These are phyloP conservation scores for Ashinkailepas kermadecensis DNA, from an alignment of 2,888 invertebrate genomes.

Conservation along the genomic window DNA sequence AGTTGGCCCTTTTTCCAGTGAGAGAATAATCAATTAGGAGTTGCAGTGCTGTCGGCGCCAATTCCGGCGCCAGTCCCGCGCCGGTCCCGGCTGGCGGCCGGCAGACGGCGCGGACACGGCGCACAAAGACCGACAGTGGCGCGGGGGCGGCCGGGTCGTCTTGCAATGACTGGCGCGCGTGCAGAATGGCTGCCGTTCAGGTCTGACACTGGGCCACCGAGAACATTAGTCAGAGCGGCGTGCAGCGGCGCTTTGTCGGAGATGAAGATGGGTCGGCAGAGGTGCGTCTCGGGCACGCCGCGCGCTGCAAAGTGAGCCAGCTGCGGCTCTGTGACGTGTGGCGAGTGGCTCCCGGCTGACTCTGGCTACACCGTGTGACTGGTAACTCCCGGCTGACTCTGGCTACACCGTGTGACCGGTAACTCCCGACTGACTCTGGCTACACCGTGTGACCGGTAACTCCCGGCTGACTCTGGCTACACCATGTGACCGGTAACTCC, in stretches of 20 bases:
- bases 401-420: no score
- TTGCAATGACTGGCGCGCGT: not conserved
- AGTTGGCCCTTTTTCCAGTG: constrained; percentile 4
- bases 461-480: no score
- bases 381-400: no score
- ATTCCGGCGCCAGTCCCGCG: not conserved
- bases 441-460: no score
- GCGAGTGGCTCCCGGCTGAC: no score
- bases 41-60: not conserved
- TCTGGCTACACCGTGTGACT: no score
- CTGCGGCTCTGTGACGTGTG: no score
- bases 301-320: no score
- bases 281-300: no score
- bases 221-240: not conserved
- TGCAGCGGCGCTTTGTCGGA: not conserved
- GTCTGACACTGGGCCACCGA: no score
- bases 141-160: not conserved
- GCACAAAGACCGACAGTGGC: not conserved
- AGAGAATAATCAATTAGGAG: constrained; percentile 2
- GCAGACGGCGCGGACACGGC: not conserved
- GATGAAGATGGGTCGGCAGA: not conserved
- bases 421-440: no score
- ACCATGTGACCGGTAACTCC: no score
- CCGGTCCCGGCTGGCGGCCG: not conserved
- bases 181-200: not conserved